phyloP scores from a whole-genome alignment of 2,888 invertebrate genomes.

The Tromatobia lineatoria region DNA sequence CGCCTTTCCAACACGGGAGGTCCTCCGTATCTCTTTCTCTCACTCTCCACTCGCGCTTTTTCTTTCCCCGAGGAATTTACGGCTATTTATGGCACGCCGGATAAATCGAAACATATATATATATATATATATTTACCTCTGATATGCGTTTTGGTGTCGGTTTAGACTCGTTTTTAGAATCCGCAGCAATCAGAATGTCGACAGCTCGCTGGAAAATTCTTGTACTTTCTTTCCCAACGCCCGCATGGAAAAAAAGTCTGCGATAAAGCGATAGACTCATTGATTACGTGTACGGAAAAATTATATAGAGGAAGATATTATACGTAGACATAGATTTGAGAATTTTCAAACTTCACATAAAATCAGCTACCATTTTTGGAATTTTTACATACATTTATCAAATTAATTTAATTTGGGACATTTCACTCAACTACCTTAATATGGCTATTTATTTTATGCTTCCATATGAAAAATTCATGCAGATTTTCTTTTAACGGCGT shows the following conservation, averaged over 20 bases:
- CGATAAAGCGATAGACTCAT: no score
- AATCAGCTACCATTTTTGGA: no score
- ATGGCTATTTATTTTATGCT: no score
- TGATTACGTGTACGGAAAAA: no score
- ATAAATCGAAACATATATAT: slow-evolving; percentile 16
- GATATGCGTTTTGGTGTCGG: slow-evolving; percentile 4
- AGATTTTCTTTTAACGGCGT: no score
- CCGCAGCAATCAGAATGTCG: not conserved
- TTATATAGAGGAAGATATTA: no score
- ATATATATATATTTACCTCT: not conserved
- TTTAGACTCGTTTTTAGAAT: not conserved
- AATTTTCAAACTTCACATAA: no score
- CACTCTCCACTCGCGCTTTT: not conserved
- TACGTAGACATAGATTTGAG: no score
- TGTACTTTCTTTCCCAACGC: not conserved
- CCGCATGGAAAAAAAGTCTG: not conserved
- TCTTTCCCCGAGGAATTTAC: slow-evolving; percentile 45
- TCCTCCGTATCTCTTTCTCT: slow-evolving; percentile 19
- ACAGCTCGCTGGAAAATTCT: not conserved
- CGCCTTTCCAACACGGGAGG: slow-evolving; percentile 26
- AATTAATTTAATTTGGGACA: no score
- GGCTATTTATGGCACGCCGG: slow-evolving; percentile 27
- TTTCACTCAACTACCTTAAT: no score
- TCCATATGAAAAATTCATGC: no score
- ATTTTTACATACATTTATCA: no score